These are phyloP conservation scores for Entosphenus tridentatus DNA, from an alignment of 2,113 vertebrate genomes.

Conservation along the genomic window DNA sequence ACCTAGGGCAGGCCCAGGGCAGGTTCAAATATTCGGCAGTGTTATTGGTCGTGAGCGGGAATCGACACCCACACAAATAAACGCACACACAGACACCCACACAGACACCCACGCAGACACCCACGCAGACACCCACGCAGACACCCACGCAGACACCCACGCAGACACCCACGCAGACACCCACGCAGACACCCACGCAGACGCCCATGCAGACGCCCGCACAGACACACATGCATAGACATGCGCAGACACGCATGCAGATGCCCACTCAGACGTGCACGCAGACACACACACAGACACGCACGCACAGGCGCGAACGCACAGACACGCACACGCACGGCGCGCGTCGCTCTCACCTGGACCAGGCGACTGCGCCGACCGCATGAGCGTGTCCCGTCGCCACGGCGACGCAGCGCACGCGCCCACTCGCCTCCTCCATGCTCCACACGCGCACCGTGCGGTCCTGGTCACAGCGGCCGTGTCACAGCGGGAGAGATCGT, in stretches of 20 bases:
- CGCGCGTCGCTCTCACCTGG: slow-evolving; percentile 33
- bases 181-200: not conserved
- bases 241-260: not conserved
- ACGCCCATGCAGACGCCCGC: no score
- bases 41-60: no score
- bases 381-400: slow-evolving; percentile 47
- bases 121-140: not conserved
- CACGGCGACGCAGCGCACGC: slow-evolving; percentile 43
- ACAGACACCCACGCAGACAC: no score
- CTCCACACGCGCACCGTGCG: slow-evolving; percentile 51
- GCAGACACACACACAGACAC: not conserved
- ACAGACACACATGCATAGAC: not conserved
- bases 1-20: no score
- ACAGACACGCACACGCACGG: not conserved
- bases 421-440: slow-evolving; percentile 31
- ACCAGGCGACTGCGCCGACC: slow-evolving; percentile 53
- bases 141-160: not conserved
- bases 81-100: no score
- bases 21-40: no score
- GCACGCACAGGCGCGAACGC: not conserved
- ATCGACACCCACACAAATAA: no score
- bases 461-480: slow-evolving; percentile 28
- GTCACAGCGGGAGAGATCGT: no score
- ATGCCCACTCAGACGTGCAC: not conserved
- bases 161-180: not conserved